Conservation (phyloP, 2,888 invertebrate species). For the Teleogryllus oceanicus region DNA sequence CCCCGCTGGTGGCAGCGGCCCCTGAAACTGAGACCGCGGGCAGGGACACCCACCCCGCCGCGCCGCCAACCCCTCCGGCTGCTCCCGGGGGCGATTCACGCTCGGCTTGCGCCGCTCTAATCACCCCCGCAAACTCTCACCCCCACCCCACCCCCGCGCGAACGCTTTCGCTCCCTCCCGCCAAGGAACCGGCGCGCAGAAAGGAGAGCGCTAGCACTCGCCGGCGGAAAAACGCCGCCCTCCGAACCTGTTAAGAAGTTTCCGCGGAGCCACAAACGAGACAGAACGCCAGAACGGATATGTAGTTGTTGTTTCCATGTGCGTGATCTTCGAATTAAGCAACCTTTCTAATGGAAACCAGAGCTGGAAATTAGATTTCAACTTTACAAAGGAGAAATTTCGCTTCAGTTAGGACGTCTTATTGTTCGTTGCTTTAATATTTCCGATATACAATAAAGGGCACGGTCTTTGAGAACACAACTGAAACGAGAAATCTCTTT, state of each 20-base stretch:
- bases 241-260: background rate
- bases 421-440: slow-evolving; percentile 3
- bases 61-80: no score
- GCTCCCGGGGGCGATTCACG: no score
- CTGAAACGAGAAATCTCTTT: background rate
- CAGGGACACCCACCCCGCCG: no score
- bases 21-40: no score
- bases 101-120: no score
- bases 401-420: slow-evolving; percentile 18
- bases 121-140: no score
- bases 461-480: background rate
- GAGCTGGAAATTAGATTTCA: background rate
- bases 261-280: background rate
- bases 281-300: background rate
- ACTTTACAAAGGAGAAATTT: slow-evolving; percentile 5
- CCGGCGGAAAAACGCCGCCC: background rate
- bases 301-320: slow-evolving; percentile 9
- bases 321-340: background rate
- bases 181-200: background rate
- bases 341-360: no score
- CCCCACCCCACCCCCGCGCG: background rate
- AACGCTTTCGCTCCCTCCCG: background rate
- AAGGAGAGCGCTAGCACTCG: background rate
- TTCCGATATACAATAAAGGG: background rate
- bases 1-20: no score